Percentiles rank a stretch among this genome's conserved stretches.
Conservation (phyloP, 2,113 vertebrate genomes). For the Hemibagrus wyckioides region DNA sequence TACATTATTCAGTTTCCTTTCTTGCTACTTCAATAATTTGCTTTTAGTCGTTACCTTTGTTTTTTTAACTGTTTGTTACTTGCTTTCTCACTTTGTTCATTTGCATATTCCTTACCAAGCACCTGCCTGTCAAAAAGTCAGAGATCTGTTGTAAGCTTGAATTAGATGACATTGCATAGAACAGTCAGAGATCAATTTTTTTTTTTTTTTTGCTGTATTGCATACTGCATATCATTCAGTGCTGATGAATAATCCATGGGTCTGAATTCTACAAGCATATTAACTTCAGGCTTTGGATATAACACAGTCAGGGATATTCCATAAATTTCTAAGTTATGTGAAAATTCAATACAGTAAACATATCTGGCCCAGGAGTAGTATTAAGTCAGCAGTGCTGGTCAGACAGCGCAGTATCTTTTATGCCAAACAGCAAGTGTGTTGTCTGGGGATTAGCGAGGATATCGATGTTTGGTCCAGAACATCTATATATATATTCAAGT, state of each 20-base stretch:
- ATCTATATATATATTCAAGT: neutral
- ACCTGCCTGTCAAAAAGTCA: neutral
- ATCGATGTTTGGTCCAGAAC: neutral
- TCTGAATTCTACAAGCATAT: neutral
- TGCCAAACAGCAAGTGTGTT: constrained; percentile 12
- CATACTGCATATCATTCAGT: neutral
- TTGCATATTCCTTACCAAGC: neutral
- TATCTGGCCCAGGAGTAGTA: neutral
- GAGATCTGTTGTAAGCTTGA: neutral
- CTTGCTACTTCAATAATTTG: neutral
- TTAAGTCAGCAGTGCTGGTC: constrained; percentile 14
- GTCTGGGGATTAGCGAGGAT: neutral
- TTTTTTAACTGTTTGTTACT: neutral
- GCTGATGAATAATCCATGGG: constrained; percentile 3
- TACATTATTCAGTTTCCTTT: neutral
- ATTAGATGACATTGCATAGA: neutral
- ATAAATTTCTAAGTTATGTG: neutral
- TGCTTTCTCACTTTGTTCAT: neutral
- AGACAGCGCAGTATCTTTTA: neutral
- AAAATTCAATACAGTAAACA: neutral
- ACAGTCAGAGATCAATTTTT: neutral
- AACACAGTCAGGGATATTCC: neutral
- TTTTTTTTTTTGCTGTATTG: neutral
- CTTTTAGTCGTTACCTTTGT: neutral
- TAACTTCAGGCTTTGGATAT: neutral